Evolutionary conservation across 2,797 vertebrate genomes (phyloP).

Genomic region (Poecilia wingei): DNA sequence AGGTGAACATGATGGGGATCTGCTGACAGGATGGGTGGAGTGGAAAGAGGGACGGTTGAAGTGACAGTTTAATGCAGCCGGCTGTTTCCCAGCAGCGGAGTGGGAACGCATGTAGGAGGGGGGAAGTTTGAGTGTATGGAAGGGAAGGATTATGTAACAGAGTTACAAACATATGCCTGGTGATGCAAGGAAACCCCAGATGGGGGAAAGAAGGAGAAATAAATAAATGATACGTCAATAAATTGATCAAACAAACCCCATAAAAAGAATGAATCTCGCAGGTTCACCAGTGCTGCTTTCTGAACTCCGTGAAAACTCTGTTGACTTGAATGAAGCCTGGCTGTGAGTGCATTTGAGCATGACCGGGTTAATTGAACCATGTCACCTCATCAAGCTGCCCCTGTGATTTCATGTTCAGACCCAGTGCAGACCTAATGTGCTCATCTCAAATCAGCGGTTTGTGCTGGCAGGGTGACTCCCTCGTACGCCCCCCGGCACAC

Average conservation of each 20-base stretch:
- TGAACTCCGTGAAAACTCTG: neutral
- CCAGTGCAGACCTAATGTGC: slow-evolving; percentile 58
- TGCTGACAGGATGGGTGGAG: slow-evolving; percentile 51
- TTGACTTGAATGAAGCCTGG: slow-evolving; percentile 37
- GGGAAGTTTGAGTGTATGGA: slow-evolving; percentile 26
- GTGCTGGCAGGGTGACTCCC: slow-evolving; percentile 55
- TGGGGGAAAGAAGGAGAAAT: slow-evolving; percentile 50
- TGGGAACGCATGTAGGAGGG: slow-evolving; percentile 55
- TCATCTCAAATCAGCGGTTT: slow-evolving; percentile 65
- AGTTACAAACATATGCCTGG: slow-evolving; percentile 63
- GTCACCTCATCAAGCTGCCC: slow-evolving; percentile 71
- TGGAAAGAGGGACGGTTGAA: slow-evolving; percentile 9
- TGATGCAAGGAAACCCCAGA: slow-evolving; percentile 64
- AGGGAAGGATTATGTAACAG: slow-evolving; percentile 65
- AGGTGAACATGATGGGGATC: slow-evolving; percentile 68
- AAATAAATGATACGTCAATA: slow-evolving; percentile 16
- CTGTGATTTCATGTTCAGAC: slow-evolving; percentile 53
- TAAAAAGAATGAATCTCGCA: slow-evolving; percentile 13
- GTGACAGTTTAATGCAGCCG: slow-evolving; percentile 56
- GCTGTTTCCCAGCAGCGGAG: slow-evolving; percentile 71
- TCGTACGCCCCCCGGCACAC: slow-evolving; percentile 17
- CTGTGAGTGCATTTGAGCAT: slow-evolving; percentile 52
- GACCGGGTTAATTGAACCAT: slow-evolving; percentile 71
- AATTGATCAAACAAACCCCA: slow-evolving; percentile 3
- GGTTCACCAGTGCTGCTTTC: slow-evolving; percentile 27